phyloP scores from a whole-genome alignment of 2,888 invertebrate species.

The Cephalotes varians region DNA sequence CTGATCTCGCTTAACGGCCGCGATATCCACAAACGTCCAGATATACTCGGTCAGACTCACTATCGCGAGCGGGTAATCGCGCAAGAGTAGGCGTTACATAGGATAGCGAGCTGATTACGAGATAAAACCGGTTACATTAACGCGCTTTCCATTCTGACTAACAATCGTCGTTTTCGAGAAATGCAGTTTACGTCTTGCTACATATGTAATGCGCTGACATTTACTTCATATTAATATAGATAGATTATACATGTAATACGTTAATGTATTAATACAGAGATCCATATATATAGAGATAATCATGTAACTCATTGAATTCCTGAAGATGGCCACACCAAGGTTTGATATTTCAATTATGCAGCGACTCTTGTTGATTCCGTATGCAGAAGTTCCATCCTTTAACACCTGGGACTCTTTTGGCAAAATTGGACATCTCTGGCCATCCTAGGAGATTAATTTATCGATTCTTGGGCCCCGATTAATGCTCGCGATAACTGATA shows the following conservation, averaged over 20 bases:
- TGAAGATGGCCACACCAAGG: neutral
- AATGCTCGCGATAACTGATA: constrained; percentile 32
- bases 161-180: neutral
- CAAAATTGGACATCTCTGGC: constrained; percentile 30
- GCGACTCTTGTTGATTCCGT: constrained; percentile 32
- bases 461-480: constrained; percentile 39
- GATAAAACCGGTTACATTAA: constrained; percentile 27
- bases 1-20: constrained; percentile 38
- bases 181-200: neutral
- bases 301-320: neutral
- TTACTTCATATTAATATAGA: neutral
- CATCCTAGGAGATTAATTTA: constrained; percentile 25
- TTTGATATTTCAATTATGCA: constrained; percentile 44
- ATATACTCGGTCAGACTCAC: neutral
- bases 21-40: constrained; percentile 16
- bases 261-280: neutral
- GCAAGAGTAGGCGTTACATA: constrained; percentile 10
- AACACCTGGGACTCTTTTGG: constrained; percentile 27
- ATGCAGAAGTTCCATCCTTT: constrained; percentile 39
- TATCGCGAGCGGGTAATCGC: constrained; percentile 10
- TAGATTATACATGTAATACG: neutral
- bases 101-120: constrained; percentile 8
- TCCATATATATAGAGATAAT: neutral
- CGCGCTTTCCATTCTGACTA: neutral
- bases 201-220: neutral